Base-by-base conservation (phyloP, 2,113 vertebrate species). In the Protomyctophum bolini region DNA sequence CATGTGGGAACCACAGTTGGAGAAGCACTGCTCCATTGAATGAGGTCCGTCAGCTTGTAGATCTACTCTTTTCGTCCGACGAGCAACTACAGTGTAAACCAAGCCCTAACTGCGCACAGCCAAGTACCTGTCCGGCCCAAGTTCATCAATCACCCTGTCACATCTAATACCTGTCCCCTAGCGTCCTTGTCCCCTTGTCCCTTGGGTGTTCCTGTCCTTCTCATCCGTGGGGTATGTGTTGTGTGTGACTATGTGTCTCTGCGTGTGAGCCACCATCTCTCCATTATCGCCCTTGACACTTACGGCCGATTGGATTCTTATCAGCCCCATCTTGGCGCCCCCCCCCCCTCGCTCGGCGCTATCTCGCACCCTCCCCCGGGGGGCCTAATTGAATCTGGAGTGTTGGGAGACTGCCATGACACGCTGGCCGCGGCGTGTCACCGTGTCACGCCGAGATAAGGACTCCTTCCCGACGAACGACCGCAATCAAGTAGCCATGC, bases 311-410 rank as follows among this genome's bases (percentile, higher is more conserved):
- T 91, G 90, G 80, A 81, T 90, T 90, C 85, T 90, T 91, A 91
- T 91, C 90, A 71, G 66, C 74, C 33, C 33, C 80, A 89, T 89
- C 87, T 79, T 80, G 75, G 63, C 81, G 76, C 80, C 3, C 56
- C 12, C 8, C 12, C 33, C 33, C 33, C 33, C 33, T 41, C 33
- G 33, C 33, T 41, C 3, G 33, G 33, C 29, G 77, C 83, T 85
- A 84, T 89, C 87, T 80, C 83, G 63, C 72, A 14, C 47, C 2
- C 49, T 51, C 14, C 28, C 75, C 68, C 33, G 33, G 33, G 46
- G 77, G 76, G 86, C 73, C 83, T 91, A 91, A 91, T 91, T 89
- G 87, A 91, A 91, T 91, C 87, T 83, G 77, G 74, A 83, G 82
- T 79, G 88, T 86, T 87, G 83, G 8, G 88, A 70, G 14, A 85